phyloP scores from a whole-genome alignment of 2,113 vertebrate species.

The Pituophis catenifer region DNA sequence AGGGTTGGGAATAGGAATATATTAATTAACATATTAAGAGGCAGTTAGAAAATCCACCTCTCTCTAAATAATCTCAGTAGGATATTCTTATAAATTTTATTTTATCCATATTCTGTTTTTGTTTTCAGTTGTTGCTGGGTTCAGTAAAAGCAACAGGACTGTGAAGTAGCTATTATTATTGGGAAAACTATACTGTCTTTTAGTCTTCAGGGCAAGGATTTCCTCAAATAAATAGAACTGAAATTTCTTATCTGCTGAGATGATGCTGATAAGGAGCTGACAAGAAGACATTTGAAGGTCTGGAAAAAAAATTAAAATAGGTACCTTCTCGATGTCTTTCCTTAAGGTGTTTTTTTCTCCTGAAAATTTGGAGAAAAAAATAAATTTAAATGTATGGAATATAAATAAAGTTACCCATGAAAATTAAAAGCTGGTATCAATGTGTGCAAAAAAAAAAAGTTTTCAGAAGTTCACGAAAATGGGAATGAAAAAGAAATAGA shows the following conservation, averaged over 20 bases:
- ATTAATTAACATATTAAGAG: constrained; percentile 1
- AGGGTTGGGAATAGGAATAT: not conserved
- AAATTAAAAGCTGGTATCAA: not conserved
- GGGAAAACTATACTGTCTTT: not conserved
- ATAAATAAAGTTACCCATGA: not conserved
- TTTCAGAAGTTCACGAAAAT: not conserved
- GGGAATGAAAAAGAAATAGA: not conserved
- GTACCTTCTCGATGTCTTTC: not conserved
- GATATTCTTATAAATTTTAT: not conserved
- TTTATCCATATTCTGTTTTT: not conserved
- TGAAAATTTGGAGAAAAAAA: not conserved
- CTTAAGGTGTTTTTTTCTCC: not conserved
- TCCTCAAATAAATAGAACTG: not conserved
- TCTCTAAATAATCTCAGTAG: not conserved
- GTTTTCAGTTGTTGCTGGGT: not conserved
- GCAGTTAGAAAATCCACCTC: not conserved
- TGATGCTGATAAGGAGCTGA: not conserved
- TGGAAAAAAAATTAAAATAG: not conserved
- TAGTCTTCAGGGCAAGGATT: not conserved
- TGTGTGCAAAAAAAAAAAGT: not conserved
- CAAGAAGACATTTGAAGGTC: not conserved
- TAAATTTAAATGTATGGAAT: not conserved
- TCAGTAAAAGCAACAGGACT: fast-evolving
- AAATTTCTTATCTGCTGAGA: not conserved
- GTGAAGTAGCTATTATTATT: not conserved